These are phyloP conservation scores for Microtus californicus DNA, from an alignment of 2,797 vertebrate genomes.

Conservation along the genomic window DNA sequence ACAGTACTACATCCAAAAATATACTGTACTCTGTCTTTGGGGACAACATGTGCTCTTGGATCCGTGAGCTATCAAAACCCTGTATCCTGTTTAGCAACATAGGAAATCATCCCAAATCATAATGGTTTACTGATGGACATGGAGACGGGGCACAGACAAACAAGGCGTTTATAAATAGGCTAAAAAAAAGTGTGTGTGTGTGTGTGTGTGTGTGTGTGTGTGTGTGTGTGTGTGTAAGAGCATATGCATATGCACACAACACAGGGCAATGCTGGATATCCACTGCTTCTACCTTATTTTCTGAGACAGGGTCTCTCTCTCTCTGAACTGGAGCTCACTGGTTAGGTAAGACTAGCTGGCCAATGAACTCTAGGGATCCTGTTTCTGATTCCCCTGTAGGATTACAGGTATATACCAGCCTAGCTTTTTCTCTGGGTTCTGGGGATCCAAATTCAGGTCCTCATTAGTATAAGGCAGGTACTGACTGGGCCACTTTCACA, in stretches of 20 bases:
- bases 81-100: conserved; percentile 54
- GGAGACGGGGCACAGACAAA: neutral
- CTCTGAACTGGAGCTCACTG: neutral
- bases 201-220: neutral
- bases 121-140: conserved; percentile 6
- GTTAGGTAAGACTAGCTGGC: neutral
- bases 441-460: neutral
- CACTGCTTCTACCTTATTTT: neutral
- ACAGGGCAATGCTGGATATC: neutral
- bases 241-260: neutral
- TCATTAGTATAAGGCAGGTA: neutral
- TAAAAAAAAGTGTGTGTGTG: conserved; percentile 40
- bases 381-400: neutral
- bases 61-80: conserved; percentile 4
- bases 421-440: neutral
- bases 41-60: conserved; percentile 5
- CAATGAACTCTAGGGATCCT: neutral
- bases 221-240: too few relatives aligned
- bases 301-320: neutral
- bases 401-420: neutral
- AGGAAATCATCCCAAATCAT: conserved; percentile 60
- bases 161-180: conserved; percentile 46
- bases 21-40: neutral
- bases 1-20: conserved; percentile 46
- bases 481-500: neutral